phyloP scores from a whole-genome alignment of 2,797 vertebrate genomes.

The Eulemur coronatus region DNA sequence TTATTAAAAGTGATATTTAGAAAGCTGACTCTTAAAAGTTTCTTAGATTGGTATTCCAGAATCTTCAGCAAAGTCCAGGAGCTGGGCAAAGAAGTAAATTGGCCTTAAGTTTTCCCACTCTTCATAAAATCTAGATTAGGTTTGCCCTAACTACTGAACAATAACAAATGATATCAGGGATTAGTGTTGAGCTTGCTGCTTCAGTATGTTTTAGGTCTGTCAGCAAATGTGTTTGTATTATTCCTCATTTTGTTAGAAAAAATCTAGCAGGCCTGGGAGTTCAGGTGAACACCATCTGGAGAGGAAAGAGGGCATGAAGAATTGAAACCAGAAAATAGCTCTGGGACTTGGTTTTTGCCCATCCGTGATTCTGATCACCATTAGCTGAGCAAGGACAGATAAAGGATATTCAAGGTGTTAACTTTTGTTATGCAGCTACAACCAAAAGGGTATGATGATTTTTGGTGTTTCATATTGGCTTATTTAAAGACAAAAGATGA shows the following conservation, averaged over 20 bases:
- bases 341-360: neutral
- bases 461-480: neutral
- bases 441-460: neutral
- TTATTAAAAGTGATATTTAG: neutral
- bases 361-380: neutral
- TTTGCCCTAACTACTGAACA: neutral
- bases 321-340: neutral
- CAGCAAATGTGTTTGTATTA: neutral
- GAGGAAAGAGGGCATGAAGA: neutral
- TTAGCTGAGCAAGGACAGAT: neutral
- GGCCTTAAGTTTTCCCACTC: neutral
- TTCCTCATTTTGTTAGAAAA: neutral
- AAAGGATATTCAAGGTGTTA: neutral
- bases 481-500: neutral
- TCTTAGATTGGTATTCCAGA: neutral
- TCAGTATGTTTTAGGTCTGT: neutral
- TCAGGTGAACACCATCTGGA: neutral
- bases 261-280: neutral
- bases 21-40: neutral
- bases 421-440: neutral
- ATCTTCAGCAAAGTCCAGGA: neutral
- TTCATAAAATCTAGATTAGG: neutral
- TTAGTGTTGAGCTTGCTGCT: neutral
- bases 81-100: neutral
- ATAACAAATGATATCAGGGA: neutral